Evolutionary conservation across 2,113 vertebrate genomes (phyloP), one percentile per base, ranked within the genome.

Genomic region (Menura novaehollandiae): DNA sequence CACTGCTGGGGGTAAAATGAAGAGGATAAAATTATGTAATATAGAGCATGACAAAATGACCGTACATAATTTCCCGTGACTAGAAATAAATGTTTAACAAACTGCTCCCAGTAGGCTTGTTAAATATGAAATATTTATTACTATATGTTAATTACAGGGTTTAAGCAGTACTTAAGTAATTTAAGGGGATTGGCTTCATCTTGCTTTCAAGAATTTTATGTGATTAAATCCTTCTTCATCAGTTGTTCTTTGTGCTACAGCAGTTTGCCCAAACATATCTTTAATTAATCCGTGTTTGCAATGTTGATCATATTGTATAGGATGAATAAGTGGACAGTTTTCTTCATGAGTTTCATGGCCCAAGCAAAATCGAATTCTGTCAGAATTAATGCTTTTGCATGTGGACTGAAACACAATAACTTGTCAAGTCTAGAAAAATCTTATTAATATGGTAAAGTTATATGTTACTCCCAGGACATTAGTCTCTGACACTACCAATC

Each of bases 71-170:
- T 82, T 75, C 47, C 74, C 0, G 0, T 87, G 85, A 88, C 68
- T 80, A 83, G 92, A 80, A 95, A 91, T 76, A 94, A 89, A 77
- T 71, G 88, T 84, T 93, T 93, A 91, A 81, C 85, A 92, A 94
- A 94, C 78, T 90, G 82, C 72, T 97, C 88, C 93, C 90, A 78
- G 24, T 26, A 78, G 93, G 52, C 93, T 94, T 91, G 69, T 94
- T 94, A 86, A 94, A 84, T 68, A 88, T 94, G 55, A 93, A 95
- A 88, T 96, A 94, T 96, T 96, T 96, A 94, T 91, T 93, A 71
- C 64, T 94, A 60, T 95, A 94, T 80, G 76, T 94, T 95, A 95
- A 96, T 96, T 93, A 75, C 43, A 83, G 47, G 12, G 74, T 84
- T 94, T 88, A 91, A 93, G 68, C 52, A 91, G 76, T 92, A 60